Conservation (phyloP, 2,113 vertebrate species). For the Istiophorus platypterus region DNA sequence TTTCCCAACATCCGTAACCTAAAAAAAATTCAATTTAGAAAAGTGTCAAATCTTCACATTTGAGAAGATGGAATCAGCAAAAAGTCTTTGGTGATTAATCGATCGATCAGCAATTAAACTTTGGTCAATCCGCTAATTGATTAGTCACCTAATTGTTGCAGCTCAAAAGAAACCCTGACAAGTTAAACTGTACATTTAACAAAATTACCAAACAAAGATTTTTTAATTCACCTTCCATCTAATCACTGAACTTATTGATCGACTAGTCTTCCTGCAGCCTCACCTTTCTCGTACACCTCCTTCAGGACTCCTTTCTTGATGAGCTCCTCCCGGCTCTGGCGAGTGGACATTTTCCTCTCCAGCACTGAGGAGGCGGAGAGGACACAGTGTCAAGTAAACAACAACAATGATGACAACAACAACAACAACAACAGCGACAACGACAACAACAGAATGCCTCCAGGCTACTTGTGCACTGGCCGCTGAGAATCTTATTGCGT, state of each 20-base stretch:
- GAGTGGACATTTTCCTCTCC: slow-evolving; percentile 98
- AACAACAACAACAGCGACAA: neutral
- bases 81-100: neutral
- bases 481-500: neutral
- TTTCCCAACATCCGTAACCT: too few species aligned
- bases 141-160: too few species aligned
- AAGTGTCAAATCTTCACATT: too few species aligned
- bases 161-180: too few species aligned
- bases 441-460: neutral
- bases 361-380: slow-evolving; percentile 84
- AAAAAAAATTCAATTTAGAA: too few species aligned
- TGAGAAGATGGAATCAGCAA: too few species aligned
- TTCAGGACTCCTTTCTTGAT: slow-evolving; percentile 98
- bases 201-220: too few species aligned
- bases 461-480: neutral
- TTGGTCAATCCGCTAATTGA: neutral
- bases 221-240: neutral
- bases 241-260: neutral
- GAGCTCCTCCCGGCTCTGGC: slow-evolving; percentile 98
- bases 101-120: neutral
- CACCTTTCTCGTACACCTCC: slow-evolving; percentile 97
- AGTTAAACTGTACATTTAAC: neutral
- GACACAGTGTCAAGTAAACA: neutral
- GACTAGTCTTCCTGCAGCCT: neutral
- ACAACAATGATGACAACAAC: neutral